These are phyloP conservation scores for Onychomys torridus DNA, from an alignment of 2,797 vertebrate species.

Conservation along the genomic window DNA sequence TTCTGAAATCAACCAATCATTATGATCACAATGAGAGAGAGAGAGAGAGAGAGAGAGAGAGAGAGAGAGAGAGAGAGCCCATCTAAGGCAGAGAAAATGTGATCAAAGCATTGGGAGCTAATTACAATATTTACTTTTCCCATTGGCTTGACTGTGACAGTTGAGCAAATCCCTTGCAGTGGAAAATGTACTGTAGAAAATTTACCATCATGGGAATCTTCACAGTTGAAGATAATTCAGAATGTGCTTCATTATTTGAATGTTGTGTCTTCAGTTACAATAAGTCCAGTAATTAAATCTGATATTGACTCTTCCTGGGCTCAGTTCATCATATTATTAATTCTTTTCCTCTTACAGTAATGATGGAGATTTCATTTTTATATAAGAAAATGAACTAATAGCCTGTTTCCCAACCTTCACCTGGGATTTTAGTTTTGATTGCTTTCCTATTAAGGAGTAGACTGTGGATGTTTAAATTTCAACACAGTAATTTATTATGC, in stretches of 20 bases:
- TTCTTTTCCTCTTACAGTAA: conserved; percentile 29
- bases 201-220: neutral
- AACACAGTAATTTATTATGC: neutral
- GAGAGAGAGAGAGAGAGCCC: too few relatives aligned
- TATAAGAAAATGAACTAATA: conserved; percentile 5
- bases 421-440: conserved; percentile 7
- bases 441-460: conserved; percentile 39
- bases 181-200: conserved; percentile 36
- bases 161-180: conserved; percentile 22
- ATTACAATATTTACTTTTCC: neutral
- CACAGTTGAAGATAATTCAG: conserved; percentile 3
- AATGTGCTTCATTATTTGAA: conserved; percentile 1
- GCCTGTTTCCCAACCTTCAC: neutral
- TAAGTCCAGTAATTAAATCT: conserved; percentile 56
- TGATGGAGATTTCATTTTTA: conserved; percentile 43
- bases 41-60: neutral
- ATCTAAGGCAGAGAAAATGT: conserved; percentile 17
- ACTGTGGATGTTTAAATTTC: neutral
- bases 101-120: neutral
- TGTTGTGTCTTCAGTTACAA: conserved; percentile 46
- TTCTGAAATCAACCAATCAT: conserved; percentile 1
- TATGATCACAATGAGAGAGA: neutral
- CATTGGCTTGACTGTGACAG: neutral
- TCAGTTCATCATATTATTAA: conserved; percentile 47
- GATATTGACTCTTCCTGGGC: neutral